A percentile compares a stretch with the other conserved stretches of the same genome.
Evolutionary conservation across 1,140 invertebrate genomes (phyloP).

Genomic region (Teleogryllus occipitalis): DNA sequence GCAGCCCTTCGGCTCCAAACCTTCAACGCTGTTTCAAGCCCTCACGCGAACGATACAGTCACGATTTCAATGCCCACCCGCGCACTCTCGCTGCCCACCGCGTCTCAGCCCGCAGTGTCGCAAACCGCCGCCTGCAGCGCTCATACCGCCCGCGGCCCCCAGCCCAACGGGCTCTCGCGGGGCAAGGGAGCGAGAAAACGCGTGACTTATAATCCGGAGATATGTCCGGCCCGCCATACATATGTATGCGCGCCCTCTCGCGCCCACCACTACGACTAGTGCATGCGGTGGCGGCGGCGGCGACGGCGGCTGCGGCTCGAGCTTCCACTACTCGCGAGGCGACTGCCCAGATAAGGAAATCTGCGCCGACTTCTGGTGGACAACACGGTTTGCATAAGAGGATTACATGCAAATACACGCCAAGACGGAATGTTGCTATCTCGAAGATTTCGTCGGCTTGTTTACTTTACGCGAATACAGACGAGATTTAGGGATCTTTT

Average conservation of each 20-base stretch:
- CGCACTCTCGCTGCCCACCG: no score
- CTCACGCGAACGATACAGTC: no score
- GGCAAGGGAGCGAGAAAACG: not conserved
- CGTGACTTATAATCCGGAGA: slow-evolving; percentile 3
- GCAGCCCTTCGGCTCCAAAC: no score
- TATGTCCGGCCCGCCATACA: not conserved
- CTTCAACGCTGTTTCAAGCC: no score
- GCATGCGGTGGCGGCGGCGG: no score
- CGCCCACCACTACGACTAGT: no score
- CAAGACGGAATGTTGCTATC: not conserved
- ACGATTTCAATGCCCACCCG: no score
- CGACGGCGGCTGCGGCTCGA: no score
- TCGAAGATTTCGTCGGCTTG: not conserved
- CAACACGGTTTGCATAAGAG: slow-evolving; percentile 1
- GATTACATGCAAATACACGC: not conserved
- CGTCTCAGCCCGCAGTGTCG: no score
- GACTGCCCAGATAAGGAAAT: not conserved
- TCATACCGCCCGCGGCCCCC: no score
- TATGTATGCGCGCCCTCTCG: not conserved
- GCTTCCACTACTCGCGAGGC: not conserved
- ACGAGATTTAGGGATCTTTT: not conserved
- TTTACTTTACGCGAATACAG: not conserved
- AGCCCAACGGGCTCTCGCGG: not conserved
- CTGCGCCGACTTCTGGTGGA: not conserved
- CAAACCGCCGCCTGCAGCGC: no score